phyloP scores from a whole-genome alignment of 2,888 invertebrate species.

The Argyra leucocephala region DNA sequence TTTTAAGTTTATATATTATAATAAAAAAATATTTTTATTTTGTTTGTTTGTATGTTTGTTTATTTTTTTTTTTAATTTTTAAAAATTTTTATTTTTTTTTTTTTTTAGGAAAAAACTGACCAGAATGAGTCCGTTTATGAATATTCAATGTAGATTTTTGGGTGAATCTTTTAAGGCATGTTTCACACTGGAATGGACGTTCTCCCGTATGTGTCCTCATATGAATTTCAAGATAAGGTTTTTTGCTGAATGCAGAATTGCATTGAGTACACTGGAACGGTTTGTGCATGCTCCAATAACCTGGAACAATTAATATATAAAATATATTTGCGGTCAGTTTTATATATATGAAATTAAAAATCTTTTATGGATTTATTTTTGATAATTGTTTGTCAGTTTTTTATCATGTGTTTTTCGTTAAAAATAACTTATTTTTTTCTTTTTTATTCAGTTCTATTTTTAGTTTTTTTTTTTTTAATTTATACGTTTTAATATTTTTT shows the following conservation, averaged over 20 bases:
- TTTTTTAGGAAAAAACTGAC: slow-evolving; percentile 40
- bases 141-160: slow-evolving; percentile 64
- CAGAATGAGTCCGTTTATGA: slow-evolving; percentile 61
- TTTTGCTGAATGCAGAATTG: slow-evolving; percentile 55
- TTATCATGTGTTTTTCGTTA: no score
- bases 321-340: slow-evolving; percentile 23
- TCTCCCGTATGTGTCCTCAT: slow-evolving; percentile 63
- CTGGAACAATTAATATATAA: slow-evolving; percentile 30
- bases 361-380: background rate
- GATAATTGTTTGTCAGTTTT: no score
- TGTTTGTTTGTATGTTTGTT: background rate
- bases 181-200: slow-evolving; percentile 52
- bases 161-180: slow-evolving; percentile 61
- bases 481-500: no score
- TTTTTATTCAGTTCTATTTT: no score
- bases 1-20: no score
- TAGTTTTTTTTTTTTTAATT: no score
- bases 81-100: background rate
- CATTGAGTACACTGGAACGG: slow-evolving; percentile 52
- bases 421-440: no score
- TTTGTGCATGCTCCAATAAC: slow-evolving; percentile 39
- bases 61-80: background rate
- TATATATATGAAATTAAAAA: background rate
- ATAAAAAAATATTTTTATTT: no score
- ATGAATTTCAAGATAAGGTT: slow-evolving; percentile 71